phyloP scores from a whole-genome alignment of 2,888 invertebrate species.

The Drosophila macrospina region DNA sequence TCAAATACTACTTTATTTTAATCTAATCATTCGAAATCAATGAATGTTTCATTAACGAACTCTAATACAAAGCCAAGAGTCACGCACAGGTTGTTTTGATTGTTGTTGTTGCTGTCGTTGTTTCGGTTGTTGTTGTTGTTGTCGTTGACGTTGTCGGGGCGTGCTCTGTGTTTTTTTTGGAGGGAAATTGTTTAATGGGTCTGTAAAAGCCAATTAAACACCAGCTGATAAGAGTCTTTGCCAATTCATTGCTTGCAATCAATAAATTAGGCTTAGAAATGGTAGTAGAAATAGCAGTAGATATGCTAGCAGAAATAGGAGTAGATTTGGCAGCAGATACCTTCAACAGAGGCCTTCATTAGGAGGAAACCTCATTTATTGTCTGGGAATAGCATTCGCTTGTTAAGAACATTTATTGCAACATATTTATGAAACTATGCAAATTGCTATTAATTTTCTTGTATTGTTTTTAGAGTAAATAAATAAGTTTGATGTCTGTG shows the following conservation, averaged over 20 bases:
- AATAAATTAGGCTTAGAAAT: conserved; percentile 19
- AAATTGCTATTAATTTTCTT: conserved; percentile 80
- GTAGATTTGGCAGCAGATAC: not conserved
- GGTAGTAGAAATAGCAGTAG: not conserved
- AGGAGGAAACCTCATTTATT: conserved; percentile 38
- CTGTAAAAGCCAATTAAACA: conserved; percentile 62
- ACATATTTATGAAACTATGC: conserved; percentile 75
- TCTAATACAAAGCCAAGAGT: conserved; percentile 40
- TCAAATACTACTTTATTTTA: conserved; percentile 32
- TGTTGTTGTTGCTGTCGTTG: conserved; percentile 7
- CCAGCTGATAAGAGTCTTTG: conserved; percentile 49
- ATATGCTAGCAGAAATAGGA: not conserved
- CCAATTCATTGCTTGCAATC: conserved; percentile 27
- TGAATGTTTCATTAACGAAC: conserved; percentile 36
- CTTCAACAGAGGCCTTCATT: conserved; percentile 1
- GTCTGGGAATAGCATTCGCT: conserved; percentile 28
- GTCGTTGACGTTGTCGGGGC: conserved; percentile 12
- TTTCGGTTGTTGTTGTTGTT: conserved; percentile 2
- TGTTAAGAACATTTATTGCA: conserved; percentile 65
- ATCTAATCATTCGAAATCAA: conserved; percentile 36
- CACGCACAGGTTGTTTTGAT: conserved; percentile 57
- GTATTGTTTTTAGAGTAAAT: conserved; percentile 81
- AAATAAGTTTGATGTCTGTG: conserved; percentile 74
- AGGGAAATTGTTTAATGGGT: conserved; percentile 45
- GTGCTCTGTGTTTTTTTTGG: not conserved